Percentiles rank a stretch among this genome's conserved stretches.
These are phyloP conservation scores for Hycleus cichorii DNA, from an alignment of 1,140 invertebrate genomes.

Conservation along the genomic window DNA sequence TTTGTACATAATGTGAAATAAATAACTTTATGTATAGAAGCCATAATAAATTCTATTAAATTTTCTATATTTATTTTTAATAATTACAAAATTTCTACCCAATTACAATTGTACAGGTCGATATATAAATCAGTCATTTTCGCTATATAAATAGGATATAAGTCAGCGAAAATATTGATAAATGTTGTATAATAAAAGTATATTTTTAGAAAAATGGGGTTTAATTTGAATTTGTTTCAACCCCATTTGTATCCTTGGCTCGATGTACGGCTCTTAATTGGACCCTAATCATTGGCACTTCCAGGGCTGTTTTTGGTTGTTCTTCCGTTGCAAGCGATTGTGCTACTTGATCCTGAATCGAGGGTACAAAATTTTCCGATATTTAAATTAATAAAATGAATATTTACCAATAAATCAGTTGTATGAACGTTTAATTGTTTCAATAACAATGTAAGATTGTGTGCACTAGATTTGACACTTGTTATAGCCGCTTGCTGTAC, in stretches of 20 bases:
- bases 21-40: slow-evolving; percentile 21
- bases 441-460: slow-evolving; percentile 24
- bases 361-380: background rate
- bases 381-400: background rate
- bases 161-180: too few relatives aligned
- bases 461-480: slow-evolving; percentile 20
- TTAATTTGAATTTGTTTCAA: slow-evolving; percentile 1
- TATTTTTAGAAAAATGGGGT: too few relatives aligned
- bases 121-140: too few relatives aligned
- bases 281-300: slow-evolving; percentile 27
- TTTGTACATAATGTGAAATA: slow-evolving; percentile 27
- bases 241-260: slow-evolving; percentile 23
- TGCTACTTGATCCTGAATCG: slow-evolving; percentile 18
- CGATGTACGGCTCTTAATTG: slow-evolving; percentile 21
- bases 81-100: too few relatives aligned
- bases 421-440: slow-evolving; percentile 31
- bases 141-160: too few relatives aligned
- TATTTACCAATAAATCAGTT: slow-evolving; percentile 32
- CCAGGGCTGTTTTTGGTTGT: slow-evolving; percentile 17
- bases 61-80: too few relatives aligned
- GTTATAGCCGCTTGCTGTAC: slow-evolving; percentile 21
- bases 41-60: background rate
- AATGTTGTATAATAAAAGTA: too few relatives aligned
- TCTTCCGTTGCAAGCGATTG: slow-evolving; percentile 9
- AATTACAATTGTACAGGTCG: too few relatives aligned